These are phyloP conservation scores for Hedychridium roseum DNA, from an alignment of 2,888 invertebrate species.

Conservation along the genomic window DNA sequence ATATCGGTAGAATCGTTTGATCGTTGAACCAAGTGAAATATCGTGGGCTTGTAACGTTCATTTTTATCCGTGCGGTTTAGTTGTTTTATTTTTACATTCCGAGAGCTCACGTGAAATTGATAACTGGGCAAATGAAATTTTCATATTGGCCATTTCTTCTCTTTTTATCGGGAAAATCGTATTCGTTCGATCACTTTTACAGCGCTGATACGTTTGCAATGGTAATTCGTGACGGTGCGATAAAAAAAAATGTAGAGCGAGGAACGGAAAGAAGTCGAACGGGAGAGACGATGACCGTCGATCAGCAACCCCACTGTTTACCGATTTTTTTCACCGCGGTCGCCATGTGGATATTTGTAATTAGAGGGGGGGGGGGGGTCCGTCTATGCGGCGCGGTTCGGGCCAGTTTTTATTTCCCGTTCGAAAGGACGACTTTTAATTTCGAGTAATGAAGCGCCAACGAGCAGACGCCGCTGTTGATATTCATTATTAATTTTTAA, in stretches of 20 bases:
- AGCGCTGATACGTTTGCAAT: conserved; percentile 45
- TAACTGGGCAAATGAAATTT: too few relatives aligned
- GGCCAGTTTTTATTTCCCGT: conserved; percentile 47
- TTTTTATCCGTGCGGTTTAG: too few relatives aligned
- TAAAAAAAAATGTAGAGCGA: conserved; percentile 23
- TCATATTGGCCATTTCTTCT: background rate
- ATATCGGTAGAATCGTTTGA: too few relatives aligned
- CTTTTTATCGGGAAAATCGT: conserved; percentile 3
- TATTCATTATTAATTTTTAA: conserved; percentile 62
- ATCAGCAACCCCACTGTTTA: conserved; percentile 53
- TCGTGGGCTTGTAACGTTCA: too few relatives aligned
- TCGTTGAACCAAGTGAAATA: too few relatives aligned
- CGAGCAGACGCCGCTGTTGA: conserved; percentile 53
- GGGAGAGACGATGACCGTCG: conserved; percentile 35
- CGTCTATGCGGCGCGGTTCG: conserved; percentile 36
- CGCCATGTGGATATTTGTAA: conserved; percentile 59
- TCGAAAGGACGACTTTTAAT: conserved; percentile 56
- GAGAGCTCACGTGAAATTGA: too few relatives aligned
- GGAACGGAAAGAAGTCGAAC: conserved; percentile 13
- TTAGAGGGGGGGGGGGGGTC: conserved; percentile 38
- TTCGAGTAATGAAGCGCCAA: conserved; percentile 55
- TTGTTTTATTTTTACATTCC: too few relatives aligned
- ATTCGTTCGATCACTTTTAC: conserved; percentile 39
- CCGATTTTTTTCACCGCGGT: conserved; percentile 48
- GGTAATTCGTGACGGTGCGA: conserved; percentile 44